Conservation (phyloP, 2,888 invertebrate species). For the Xylophagus ater region DNA sequence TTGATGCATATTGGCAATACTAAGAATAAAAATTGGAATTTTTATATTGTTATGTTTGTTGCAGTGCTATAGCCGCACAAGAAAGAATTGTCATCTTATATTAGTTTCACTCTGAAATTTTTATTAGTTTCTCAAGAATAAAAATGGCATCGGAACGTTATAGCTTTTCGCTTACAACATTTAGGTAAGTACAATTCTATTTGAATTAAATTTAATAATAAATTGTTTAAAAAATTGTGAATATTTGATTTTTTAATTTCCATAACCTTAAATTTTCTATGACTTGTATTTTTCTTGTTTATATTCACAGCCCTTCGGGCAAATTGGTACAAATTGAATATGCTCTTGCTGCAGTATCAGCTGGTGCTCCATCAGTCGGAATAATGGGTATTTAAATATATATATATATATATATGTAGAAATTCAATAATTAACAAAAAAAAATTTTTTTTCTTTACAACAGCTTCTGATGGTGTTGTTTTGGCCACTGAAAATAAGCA, state of each 20-base stretch:
- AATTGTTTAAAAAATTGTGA: not conserved
- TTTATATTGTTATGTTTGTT: too few relatives aligned
- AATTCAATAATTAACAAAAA: not conserved
- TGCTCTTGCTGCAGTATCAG: slow-evolving; percentile 96
- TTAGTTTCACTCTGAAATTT: slow-evolving; percentile 6
- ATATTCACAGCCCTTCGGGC: slow-evolving; percentile 79
- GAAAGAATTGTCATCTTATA: too few relatives aligned
- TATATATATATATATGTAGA: not conserved
- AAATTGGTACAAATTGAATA: slow-evolving; percentile 99
- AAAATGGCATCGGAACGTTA: slow-evolving; percentile 87
- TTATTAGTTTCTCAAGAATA: too few relatives aligned
- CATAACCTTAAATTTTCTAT: slow-evolving; percentile 28
- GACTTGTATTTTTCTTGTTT: slow-evolving; percentile 22
- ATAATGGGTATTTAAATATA: slow-evolving; percentile 69
- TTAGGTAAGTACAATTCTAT: slow-evolving; percentile 41
- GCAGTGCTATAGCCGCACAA: too few relatives aligned
- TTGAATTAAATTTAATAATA: not conserved
- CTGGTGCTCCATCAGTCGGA: slow-evolving; percentile 97
- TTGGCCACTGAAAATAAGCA: slow-evolving; percentile 98
- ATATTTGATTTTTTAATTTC: slow-evolving; percentile 3
- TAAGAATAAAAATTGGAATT: too few relatives aligned
- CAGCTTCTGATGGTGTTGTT: slow-evolving; percentile 95
- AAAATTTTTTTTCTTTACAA: not conserved
- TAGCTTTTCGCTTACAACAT: slow-evolving; percentile 84
- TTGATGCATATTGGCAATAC: too few relatives aligned